A percentile compares a stretch with the other conserved stretches of the same genome.
Conservation (phyloP, 2,888 invertebrate genomes). For the Matsumyia berberina region DNA sequence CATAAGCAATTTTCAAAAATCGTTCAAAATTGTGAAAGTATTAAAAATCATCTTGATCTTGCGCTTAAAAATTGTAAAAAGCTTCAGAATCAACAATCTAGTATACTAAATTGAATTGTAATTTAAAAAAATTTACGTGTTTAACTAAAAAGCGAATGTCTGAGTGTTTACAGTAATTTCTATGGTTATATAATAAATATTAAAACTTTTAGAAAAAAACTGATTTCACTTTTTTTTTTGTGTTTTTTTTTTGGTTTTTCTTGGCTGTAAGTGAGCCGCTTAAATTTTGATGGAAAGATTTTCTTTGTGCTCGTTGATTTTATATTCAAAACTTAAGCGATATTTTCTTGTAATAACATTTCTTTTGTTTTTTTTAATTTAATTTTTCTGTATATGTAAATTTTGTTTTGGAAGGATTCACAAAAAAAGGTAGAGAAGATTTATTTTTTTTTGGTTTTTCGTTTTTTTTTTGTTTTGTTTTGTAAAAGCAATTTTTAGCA, state of each 20-base stretch:
- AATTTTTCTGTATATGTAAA: slow-evolving; percentile 71
- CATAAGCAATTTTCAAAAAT: too few species aligned
- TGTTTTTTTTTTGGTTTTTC: slow-evolving; percentile 51
- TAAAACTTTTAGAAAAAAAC: slow-evolving; percentile 66
- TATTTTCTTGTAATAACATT: slow-evolving; percentile 63
- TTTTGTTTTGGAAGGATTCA: slow-evolving; percentile 75
- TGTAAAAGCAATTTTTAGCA: slow-evolving; percentile 78
- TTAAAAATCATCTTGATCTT: neutral
- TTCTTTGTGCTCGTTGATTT: slow-evolving; percentile 72
- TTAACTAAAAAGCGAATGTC: slow-evolving; percentile 58
- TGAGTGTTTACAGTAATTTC: slow-evolving; percentile 66
- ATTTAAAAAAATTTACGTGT: slow-evolving; percentile 18
- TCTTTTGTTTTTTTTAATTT: slow-evolving; percentile 52
- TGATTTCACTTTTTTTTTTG: slow-evolving; percentile 42
- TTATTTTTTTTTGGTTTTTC: slow-evolving; percentile 64
- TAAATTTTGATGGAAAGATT: slow-evolving; percentile 75
- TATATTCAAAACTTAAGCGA: slow-evolving; percentile 73
- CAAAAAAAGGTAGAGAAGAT: slow-evolving; percentile 80
- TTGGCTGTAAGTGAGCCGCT: slow-evolving; percentile 76
- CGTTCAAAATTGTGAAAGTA: neutral
- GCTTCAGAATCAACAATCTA: slow-evolving; percentile 6
- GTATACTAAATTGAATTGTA: neutral
- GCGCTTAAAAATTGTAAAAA: neutral
- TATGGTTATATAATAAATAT: slow-evolving; percentile 51
- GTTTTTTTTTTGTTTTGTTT: slow-evolving; percentile 50